A percentile compares a stretch with the other conserved stretches of the same genome.
phyloP scores from a whole-genome alignment of 1,140 invertebrate genomes.

The Plodia interpunctella region DNA sequence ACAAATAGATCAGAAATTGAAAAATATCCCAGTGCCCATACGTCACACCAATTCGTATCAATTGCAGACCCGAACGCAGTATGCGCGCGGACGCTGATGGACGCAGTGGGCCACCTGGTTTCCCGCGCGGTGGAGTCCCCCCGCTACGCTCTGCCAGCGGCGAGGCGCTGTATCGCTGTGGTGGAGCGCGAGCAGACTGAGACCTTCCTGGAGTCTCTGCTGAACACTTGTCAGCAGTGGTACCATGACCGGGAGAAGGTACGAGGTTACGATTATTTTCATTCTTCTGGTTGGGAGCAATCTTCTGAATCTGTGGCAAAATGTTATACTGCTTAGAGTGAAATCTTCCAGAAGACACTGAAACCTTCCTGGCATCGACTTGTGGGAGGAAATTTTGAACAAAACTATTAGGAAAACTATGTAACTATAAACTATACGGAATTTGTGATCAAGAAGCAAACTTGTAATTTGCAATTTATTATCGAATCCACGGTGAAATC shows the following conservation, averaged over 20 bases:
- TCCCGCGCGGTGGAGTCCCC: slow-evolving; percentile 87
- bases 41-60: background rate
- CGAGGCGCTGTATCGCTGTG: slow-evolving; percentile 88
- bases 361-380: too few species aligned
- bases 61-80: slow-evolving; percentile 86
- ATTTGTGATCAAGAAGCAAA: too few species aligned
- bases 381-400: too few species aligned
- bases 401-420: too few species aligned
- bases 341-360: too few species aligned
- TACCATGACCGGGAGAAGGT: slow-evolving; percentile 89
- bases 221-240: slow-evolving; percentile 93
- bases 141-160: slow-evolving; percentile 86
- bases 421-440: too few species aligned
- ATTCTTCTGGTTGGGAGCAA: too few species aligned
- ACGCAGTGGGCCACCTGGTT: slow-evolving; percentile 88
- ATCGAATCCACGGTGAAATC: too few species aligned
- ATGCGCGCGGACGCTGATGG: slow-evolving; percentile 87
- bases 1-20: too few species aligned
- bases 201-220: slow-evolving; percentile 91
- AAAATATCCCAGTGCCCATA: background rate
- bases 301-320: too few species aligned
- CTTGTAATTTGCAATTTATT: too few species aligned
- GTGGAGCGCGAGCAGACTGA: slow-evolving; percentile 91
- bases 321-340: too few species aligned
- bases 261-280: background rate